Base-by-base conservation (phyloP, 2,797 vertebrate genomes). In the Heliangelus exortis region DNA sequence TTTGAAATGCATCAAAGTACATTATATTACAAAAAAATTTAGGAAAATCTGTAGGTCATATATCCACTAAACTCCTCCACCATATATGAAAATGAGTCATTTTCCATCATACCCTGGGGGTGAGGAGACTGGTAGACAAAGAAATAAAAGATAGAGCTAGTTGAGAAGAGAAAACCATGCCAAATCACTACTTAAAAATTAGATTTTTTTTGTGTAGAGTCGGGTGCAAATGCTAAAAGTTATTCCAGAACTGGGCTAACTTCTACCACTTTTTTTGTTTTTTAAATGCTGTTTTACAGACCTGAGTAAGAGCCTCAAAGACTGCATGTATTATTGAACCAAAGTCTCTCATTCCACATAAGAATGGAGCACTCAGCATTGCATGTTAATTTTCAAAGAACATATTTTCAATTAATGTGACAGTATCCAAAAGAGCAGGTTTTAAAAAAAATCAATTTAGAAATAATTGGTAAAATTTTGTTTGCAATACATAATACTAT, bases 101-200 rank as follows among this genome's bases (percentile, higher is more conserved):
- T 95, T 93, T 93, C 54, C 48, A 79, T 59, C 74, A 59, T 90
- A 41, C 80, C 96, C 96, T 94, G 77, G 66, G 93, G 96, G 69
- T 58, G 78, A 92, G 50, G 54, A 96, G 81, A 33, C 86, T 95
- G 87, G 95, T 91, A 96, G 92, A 97, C 65, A 92, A 94, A 95
- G 93, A 96, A 97, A 96, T 92, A 95, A 97, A 97, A 97, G 94
- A 88, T 91, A 95, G 62, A 95, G 95, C 83, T 95, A 96, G 95
- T 94, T 97, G 95, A 93, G 95, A 92, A 92, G 91, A 96, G 59
- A 76, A 96, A 94, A 96, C 91, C 94, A 96, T 97, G 96, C 95
- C 96, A 97, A 97, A 96, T 97, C 84, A 94, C 79, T 96, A 96
- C 97, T 96, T 96, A 96, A 97, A 96, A 95, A 73, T 96, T 74